Evolutionary conservation across 2,113 vertebrate species (phyloP), one percentile per base, ranked within the genome.

Genomic region (Lophura nycthemera): DNA sequence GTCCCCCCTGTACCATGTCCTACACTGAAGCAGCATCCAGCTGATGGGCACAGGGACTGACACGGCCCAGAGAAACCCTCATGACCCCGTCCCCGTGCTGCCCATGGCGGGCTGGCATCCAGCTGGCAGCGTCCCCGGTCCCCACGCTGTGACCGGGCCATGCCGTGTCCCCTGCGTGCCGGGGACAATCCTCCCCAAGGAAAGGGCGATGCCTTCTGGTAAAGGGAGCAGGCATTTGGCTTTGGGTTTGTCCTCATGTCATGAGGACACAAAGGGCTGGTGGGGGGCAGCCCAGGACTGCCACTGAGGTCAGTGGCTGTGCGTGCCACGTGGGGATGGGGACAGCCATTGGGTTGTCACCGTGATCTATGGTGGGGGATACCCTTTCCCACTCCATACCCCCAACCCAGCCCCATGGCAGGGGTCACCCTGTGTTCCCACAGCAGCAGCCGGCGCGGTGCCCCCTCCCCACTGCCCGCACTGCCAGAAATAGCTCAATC

Each of bases 401-500:
- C 13, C 50, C 27, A 54, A 10, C 52, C 15, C 52, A 30, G 52
- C 27, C 52, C 52, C 52, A 17, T 27, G 14, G 52, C 52, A 54
- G 27, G 52, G 52, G 52, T 54, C 52, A 54, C 52, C 52, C 52
- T 54, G 52, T 29, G 27, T 54, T 16, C 27, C 15, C 8, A 16
- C 52, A 17, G 52, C 52, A 17, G 52, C 52, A 54, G 52, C 52
- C 52, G 52, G 52, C 52, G 15, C 27, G 52, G 15, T 54, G 52
- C 52, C 52, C 52, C 52, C 52, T 54, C 52, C 52, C 27, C 52
- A 54, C 52, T 54, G 27, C 52, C 52, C 52, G 15, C 76, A 6
- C 47, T 1, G 47, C 93, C 93, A 95, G 84, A 66, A 95, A 94
- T 92, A 95, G 84, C 87, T 94, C 93, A 95, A 94, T 96, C 95